A percentile compares a stretch with the other conserved stretches of the same genome.
These are phyloP conservation scores for Odobenus rosmarus DNA, from an alignment of 2,113 vertebrate species.

Conservation along the genomic window DNA sequence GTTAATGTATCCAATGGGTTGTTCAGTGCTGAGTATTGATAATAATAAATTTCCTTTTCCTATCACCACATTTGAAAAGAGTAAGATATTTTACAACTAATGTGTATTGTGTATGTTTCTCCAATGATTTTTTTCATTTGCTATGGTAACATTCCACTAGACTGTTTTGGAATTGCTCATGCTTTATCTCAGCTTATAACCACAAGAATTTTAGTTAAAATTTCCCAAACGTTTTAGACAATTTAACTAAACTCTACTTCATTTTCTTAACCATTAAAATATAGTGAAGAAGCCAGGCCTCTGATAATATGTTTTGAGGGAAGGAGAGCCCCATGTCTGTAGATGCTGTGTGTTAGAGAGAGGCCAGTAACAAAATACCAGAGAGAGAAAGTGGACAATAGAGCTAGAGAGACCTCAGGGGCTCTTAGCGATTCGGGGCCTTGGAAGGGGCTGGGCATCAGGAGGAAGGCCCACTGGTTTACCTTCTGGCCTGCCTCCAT, in stretches of 20 bases:
- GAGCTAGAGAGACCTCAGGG: background rate
- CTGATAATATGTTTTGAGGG: background rate
- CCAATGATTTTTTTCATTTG: slow-evolving; percentile 26
- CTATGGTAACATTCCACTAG: slow-evolving; percentile 2
- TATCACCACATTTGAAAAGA: slow-evolving; percentile 52
- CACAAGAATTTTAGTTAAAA: slow-evolving; percentile 44
- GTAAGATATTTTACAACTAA: slow-evolving; percentile 38
- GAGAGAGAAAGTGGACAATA: background rate
- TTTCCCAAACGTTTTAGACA: slow-evolving; percentile 38
- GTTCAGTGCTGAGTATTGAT: slow-evolving; percentile 37
- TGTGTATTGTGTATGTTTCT: slow-evolving; percentile 47
- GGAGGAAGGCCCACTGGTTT: background rate
- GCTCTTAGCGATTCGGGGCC: background rate
- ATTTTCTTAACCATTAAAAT: slow-evolving; percentile 56
- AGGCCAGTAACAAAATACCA: background rate
- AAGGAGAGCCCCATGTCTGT: background rate
- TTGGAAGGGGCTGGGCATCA: background rate
- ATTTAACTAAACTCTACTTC: slow-evolving; percentile 39
- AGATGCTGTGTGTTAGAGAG: background rate
- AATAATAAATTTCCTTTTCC: slow-evolving; percentile 31
- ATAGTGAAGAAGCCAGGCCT: background rate
- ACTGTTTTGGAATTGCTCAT: slow-evolving; percentile 38
- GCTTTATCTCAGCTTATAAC: slow-evolving; percentile 34
- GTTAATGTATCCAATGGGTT: background rate
- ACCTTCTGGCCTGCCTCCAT: background rate